Base-by-base conservation (phyloP, 2,888 invertebrate genomes). In the Oscheius sp. region DNA sequence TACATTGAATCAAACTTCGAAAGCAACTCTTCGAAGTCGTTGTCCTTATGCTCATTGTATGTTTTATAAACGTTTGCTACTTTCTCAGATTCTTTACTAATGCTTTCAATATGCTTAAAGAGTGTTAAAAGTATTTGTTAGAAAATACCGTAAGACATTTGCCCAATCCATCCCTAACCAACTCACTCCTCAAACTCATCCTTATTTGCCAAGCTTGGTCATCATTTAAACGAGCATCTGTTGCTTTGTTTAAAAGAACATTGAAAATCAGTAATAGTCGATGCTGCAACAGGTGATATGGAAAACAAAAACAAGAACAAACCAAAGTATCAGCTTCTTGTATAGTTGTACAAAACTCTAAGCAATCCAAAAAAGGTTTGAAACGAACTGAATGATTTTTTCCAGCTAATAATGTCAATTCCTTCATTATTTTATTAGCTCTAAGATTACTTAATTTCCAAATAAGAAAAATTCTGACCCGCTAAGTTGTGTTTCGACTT, bases 181-280 rank as follows among this genome's bases (percentile, higher is more conserved):
- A 62, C 59, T 74, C 77, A 38, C 69, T 73, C 22, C 77, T 32
- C 56, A 77, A 44, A n/a, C 70, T 45, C 77, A 77, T 77, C 51
- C 77, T 56, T 50, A 71, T 59, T 62, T 77, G 75, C 74, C 74
- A 72, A 41, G 75, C 70, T 33, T 70, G 70, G 17, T 77, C 74
- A 8, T 77, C 80, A 1, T 70, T 70, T 61, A 75, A 70, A 20
- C 38, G 89, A 70, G 91, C 91, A 84, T 93, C 92, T 90, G 72
- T 92, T n/a, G 59, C 17, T 92, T 65, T 62, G 59, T 74, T 72
- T 24, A 78, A 66, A 38, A 78, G 33, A 66, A 72, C 67, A 57
- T 76, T 78, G 32, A 75, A 54, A 47, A 71, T 72, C 22, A 74
- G 24, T 5, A 76, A 63, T 2, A 72, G 59, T 2, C 70, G 67